A percentile compares a stretch with the other conserved stretches of the same genome.
These are phyloP conservation scores for Mixornis gularis DNA, from an alignment of 2,113 vertebrate genomes.

Conservation along the genomic window DNA sequence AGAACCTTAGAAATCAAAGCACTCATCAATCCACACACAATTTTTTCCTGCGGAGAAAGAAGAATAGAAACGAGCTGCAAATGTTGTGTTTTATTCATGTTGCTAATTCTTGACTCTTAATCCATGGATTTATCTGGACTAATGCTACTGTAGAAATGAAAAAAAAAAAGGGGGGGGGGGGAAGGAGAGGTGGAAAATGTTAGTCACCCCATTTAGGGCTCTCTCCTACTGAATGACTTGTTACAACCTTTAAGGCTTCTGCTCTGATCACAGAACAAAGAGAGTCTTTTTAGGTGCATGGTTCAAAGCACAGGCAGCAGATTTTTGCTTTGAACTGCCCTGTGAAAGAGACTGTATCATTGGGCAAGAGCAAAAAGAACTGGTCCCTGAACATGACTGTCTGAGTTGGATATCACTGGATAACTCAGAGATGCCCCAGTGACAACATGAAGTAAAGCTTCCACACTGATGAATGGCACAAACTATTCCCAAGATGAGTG, in stretches of 20 bases:
- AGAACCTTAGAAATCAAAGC: background rate
- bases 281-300: background rate
- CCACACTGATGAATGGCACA: background rate
- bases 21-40: fast-evolving
- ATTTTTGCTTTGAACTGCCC: background rate
- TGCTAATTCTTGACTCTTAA: background rate
- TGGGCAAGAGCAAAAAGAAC: background rate
- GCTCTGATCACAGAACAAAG: background rate
- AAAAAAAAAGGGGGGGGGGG: fast-evolving
- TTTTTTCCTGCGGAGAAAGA: background rate
- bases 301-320: background rate
- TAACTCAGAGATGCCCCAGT: background rate
- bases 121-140: background rate
- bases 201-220: background rate
- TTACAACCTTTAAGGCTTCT: background rate
- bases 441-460: background rate
- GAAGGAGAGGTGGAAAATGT: background rate
- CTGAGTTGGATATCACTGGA: background rate
- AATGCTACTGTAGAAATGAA: background rate
- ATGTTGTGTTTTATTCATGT: background rate
- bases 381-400: background rate
- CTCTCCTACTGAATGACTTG: background rate
- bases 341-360: background rate
- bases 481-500: background rate
- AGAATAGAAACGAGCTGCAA: background rate